Evolutionary conservation across 30 jellyfish, hydroid and myxozoan genomes (phyloP), one percentile per base, ranked within the genome.

Genomic region (Turritopsis dohrnii): DNA sequence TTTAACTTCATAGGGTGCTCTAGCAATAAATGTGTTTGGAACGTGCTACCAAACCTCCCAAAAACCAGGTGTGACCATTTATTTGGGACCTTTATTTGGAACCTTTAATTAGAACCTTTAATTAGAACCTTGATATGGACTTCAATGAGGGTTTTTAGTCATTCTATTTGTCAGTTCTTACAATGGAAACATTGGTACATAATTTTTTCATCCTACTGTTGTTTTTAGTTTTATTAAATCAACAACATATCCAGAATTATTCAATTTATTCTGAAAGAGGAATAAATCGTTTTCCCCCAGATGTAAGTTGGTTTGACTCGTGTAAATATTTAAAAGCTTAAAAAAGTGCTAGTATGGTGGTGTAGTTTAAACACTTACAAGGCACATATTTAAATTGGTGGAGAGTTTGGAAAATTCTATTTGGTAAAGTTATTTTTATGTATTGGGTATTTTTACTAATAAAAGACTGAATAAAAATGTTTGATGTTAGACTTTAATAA

Each of bases 21-120:
- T 90, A 54, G 69, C 52, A 22, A 54, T 90, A 79, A 92, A 90
- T 71, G 54, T 90, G 21, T 90, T 85, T 86, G 97, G 97, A n/a
- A 90, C 97, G 26, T 85, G 97, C 52, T 91, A 85, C 73, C n/a
- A 91, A 20, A 85, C 86, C 24, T 84, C 76, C 76, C 27, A 72
- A 22, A 54, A 87, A 25, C 97, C 97, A 81, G 97, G 97, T 90
- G 5, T 41, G 60, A 41, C 60, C 60, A 41, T 41, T n/a, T n/a
- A n/a, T n/a, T n/a, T n/a, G n/a, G n/a, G n/a, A n/a, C n/a, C n/a
- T n/a, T n/a, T n/a, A n/a, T n/a, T n/a, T n/a, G n/a, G n/a, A n/a
- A n/a, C n/a, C n/a, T n/a, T n/a, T n/a, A n/a, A n/a, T n/a, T n/a
- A n/a, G n/a, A n/a, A n/a, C n/a, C n/a, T n/a, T n/a, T n/a, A n/a